These are phyloP conservation scores for Vombatus ursinus DNA, from an alignment of 2,113 vertebrate genomes.

Conservation along the genomic window DNA sequence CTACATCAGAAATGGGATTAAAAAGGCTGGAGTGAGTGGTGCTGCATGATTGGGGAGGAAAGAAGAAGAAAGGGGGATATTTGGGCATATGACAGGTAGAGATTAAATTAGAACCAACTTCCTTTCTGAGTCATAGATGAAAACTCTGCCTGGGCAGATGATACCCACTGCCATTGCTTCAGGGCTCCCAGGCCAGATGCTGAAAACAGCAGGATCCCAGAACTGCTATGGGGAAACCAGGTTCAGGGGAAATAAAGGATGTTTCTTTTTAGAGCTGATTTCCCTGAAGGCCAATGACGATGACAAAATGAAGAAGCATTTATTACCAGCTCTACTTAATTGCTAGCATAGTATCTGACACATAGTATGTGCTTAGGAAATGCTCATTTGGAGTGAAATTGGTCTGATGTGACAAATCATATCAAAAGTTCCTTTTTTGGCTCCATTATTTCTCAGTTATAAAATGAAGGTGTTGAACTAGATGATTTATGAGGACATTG, in stretches of 20 bases:
- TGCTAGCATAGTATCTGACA: neutral
- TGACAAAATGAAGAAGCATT: neutral
- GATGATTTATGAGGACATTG: neutral
- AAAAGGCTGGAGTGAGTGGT: neutral
- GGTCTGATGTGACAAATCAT: neutral
- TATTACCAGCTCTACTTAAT: neutral
- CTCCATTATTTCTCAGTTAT: neutral
- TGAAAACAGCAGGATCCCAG: slow-evolving; percentile 11
- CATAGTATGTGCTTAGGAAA: neutral
- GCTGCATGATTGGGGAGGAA: neutral
- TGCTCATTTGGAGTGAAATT: neutral
- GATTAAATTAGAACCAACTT: neutral
- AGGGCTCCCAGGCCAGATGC: slow-evolving; percentile 18
- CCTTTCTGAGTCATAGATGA: slow-evolving; percentile 12
- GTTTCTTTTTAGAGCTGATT: neutral
- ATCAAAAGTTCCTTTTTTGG: neutral
- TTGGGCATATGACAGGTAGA: neutral
- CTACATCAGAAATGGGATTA: neutral
- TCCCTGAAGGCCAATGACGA: neutral
- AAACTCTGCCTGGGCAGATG: slow-evolving; percentile 10
- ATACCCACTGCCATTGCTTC: neutral
- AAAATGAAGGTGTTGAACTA: neutral
- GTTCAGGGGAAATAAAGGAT: neutral
- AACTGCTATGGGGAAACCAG: neutral
- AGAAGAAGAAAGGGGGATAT: neutral